Conservation (phyloP, 2,888 invertebrate genomes). For the Falcaria lacertinaria region DNA sequence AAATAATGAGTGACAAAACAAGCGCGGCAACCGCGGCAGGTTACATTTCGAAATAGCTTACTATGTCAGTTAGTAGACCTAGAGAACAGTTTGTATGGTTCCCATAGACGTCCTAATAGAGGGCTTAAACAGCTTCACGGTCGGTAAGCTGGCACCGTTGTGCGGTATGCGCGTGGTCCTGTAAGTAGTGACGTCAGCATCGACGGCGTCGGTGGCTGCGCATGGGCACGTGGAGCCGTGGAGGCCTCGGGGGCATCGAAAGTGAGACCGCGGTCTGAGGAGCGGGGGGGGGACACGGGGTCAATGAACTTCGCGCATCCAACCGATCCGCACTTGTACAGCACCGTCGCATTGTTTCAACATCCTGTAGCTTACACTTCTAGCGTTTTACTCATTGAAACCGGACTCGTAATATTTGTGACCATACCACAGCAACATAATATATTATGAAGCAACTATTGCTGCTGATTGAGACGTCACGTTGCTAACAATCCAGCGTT, state of each 20-base stretch:
- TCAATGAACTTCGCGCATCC: conserved; percentile 70
- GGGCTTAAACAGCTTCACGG: conserved; percentile 58
- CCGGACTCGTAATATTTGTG: conserved; percentile 32
- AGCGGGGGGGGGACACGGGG: conserved; percentile 41
- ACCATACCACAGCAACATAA: conserved; percentile 15
- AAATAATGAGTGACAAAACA: too few species aligned
- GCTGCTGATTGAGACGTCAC: conserved; percentile 8
- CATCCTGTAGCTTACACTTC: conserved; percentile 46
- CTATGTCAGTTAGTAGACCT: too few species aligned
- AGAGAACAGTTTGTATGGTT: conserved; percentile 32
- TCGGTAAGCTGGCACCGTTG: conserved; percentile 50
- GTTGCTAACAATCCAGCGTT: conserved; percentile 1
- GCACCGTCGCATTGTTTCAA: conserved; percentile 71
- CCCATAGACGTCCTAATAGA: conserved; percentile 62
- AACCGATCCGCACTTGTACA: conserved; percentile 73
- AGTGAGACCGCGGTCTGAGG: conserved; percentile 63
- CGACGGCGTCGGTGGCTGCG: conserved; percentile 49
- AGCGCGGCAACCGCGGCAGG: too few species aligned
- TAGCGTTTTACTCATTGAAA: conserved; percentile 40
- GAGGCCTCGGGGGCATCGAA: conserved; percentile 72
- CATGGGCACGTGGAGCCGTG: conserved; percentile 66
- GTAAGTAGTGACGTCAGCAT: conserved; percentile 63
- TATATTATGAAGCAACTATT: conserved; percentile 18
- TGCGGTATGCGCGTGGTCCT: conserved; percentile 37
- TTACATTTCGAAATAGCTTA: too few species aligned